phyloP scores from a whole-genome alignment of 2,888 invertebrate species.

The Ophion ellenae region DNA sequence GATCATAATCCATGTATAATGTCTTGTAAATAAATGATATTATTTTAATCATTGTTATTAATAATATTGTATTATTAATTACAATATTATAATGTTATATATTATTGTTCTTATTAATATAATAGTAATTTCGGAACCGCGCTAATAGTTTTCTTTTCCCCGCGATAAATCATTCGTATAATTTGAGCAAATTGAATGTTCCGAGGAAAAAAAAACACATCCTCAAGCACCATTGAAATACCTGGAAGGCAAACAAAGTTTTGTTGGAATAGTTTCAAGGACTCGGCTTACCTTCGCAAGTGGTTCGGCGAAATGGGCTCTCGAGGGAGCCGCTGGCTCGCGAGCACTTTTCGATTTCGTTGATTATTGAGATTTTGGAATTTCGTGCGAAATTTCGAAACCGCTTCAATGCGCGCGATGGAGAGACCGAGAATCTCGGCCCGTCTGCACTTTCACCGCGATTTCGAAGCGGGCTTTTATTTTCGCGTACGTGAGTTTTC shows the following conservation, averaged over 20 bases:
- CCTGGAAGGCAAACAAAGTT: slow-evolving; percentile 36
- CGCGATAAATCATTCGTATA: slow-evolving; percentile 21
- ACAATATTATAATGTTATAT: too few species aligned
- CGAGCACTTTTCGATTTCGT: neutral
- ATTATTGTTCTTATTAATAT: too few species aligned
- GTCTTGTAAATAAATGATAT: too few species aligned
- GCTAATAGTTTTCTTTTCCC: neutral
- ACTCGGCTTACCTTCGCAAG: slow-evolving; percentile 33
- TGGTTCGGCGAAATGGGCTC: slow-evolving; percentile 14
- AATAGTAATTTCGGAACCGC: neutral
- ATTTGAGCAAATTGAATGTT: slow-evolving; percentile 37
- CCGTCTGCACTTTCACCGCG: slow-evolving; percentile 63
- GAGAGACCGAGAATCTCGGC: slow-evolving; percentile 21
- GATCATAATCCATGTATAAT: neutral
- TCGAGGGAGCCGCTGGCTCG: neutral
- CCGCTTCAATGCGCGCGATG: slow-evolving; percentile 12
- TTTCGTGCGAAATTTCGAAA: slow-evolving; percentile 59
- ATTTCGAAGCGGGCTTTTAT: slow-evolving; percentile 65
- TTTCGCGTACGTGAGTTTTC: slow-evolving; percentile 46
- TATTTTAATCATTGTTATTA: too few species aligned
- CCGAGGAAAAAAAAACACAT: slow-evolving; percentile 21
- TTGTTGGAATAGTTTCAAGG: slow-evolving; percentile 17
- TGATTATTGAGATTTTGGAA: slow-evolving; percentile 32
- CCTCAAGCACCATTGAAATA: slow-evolving; percentile 19
- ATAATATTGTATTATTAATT: too few species aligned